These are phyloP conservation scores for Pteronura brasiliensis DNA, from an alignment of 2,113 vertebrate genomes.

Conservation along the genomic window DNA sequence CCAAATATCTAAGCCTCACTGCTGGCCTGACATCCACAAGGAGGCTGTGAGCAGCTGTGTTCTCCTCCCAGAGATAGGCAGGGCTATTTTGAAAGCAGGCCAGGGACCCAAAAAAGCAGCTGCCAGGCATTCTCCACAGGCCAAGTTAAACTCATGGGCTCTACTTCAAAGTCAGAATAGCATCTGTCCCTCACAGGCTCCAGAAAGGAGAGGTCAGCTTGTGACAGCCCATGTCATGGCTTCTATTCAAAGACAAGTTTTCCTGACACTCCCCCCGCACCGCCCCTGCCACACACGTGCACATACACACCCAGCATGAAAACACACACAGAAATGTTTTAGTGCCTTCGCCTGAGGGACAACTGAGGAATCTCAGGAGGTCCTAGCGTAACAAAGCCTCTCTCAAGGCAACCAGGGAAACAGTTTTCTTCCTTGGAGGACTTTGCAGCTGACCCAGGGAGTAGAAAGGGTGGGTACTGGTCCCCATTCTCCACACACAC, in stretches of 20 bases:
- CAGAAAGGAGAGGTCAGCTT: constrained; percentile 48
- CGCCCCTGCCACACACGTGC: not conserved
- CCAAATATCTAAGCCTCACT: not conserved
- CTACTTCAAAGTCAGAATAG: constrained; percentile 71
- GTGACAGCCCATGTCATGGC: not conserved
- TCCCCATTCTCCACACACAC: not conserved
- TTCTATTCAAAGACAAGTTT: constrained; percentile 42
- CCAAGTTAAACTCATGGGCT: constrained; percentile 48
- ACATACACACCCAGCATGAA: too few relatives aligned
- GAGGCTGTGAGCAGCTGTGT: constrained; percentile 33
- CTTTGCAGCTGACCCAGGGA: not conserved
- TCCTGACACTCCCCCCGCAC: not conserved
- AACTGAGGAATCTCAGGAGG: not conserved
- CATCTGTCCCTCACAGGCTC: constrained; percentile 51
- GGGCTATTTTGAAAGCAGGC: constrained; percentile 57
- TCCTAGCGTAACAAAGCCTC: not conserved
- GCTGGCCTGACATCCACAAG: not conserved
- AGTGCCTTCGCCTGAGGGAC: not conserved
- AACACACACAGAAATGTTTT: not conserved
- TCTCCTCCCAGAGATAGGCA: not conserved
- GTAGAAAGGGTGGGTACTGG: not conserved
- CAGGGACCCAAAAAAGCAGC: constrained; percentile 19
- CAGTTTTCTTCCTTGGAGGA: not conserved
- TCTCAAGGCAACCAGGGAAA: not conserved
- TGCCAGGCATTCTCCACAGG: constrained; percentile 55